Conservation (phyloP, 2,888 invertebrate genomes). For the Octonoba sinensis region DNA sequence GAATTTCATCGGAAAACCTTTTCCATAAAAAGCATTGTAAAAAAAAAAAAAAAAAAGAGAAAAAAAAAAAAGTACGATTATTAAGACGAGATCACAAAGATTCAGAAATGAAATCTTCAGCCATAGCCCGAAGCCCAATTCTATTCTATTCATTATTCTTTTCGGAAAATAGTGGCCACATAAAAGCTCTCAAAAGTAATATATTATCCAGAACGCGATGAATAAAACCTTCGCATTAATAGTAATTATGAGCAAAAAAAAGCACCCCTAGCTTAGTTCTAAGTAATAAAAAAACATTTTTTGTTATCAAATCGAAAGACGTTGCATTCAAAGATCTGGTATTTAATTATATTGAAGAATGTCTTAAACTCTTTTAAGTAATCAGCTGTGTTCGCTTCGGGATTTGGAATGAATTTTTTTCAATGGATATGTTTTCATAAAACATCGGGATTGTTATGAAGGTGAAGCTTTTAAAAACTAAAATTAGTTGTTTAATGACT, state of each 20-base stretch:
- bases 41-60: no score
- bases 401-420: no score
- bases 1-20: conserved; percentile 35
- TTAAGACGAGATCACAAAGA: conserved; percentile 21
- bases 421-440: no score
- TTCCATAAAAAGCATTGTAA: conserved; percentile 14
- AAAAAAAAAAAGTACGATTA: conserved; percentile 19
- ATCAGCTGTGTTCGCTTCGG: no score
- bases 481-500: no score
- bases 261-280: conserved; percentile 17
- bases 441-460: no score
- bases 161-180: conserved; percentile 11
- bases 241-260: conserved; percentile 48
- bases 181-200: conserved; percentile 37
- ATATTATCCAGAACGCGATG: conserved; percentile 16
- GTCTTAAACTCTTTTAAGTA: no score
- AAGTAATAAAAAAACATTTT: conserved; percentile 19
- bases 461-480: no score
- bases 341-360: conserved; percentile 42
- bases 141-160: conserved; percentile 27
- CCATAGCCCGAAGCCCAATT: conserved; percentile 24
- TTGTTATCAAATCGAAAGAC: conserved; percentile 41
- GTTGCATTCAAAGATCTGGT: conserved; percentile 19
- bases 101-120: conserved; percentile 17
- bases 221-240: conserved; percentile 53